Percentiles rank a stretch among this genome's conserved stretches.
phyloP scores from a whole-genome alignment of 2,797 vertebrate genomes.

The Clarias pachynema region DNA sequence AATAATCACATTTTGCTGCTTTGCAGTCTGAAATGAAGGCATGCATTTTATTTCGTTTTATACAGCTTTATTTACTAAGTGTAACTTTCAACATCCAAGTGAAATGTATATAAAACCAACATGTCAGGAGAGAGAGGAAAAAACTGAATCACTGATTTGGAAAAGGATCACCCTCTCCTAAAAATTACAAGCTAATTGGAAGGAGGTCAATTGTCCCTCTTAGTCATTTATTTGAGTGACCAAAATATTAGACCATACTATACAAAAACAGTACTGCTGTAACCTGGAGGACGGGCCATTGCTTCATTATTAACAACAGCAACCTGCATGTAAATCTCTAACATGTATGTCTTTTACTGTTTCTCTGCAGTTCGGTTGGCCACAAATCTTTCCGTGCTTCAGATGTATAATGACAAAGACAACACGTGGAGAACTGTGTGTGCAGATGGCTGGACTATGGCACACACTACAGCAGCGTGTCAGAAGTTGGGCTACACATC shows the following conservation, averaged over 20 bases:
- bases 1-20: no score
- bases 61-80: no score
- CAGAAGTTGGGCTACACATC: constrained; percentile 83
- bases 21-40: no score
- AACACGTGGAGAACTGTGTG: constrained; percentile 83
- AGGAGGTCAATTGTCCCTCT: not conserved
- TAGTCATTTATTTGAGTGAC: not conserved
- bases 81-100: no score
- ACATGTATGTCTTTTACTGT: not conserved
- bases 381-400: constrained; percentile 75
- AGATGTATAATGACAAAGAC: constrained; percentile 70
- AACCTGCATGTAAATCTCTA: not conserved
- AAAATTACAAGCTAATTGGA: not conserved
- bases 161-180: not conserved
- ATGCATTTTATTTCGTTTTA: no score
- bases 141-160: no score
- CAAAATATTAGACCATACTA: not conserved
- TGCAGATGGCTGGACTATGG: constrained; percentile 74
- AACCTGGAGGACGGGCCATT: not conserved
- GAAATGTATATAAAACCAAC: no score
- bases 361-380: constrained; percentile 79
- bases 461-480: constrained; percentile 79
- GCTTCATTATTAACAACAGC: not conserved
- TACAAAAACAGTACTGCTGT: not conserved
- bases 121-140: no score